These are phyloP conservation scores for Sebastes hubbsi DNA, from an alignment of 2,797 vertebrate genomes.

Conservation along the genomic window DNA sequence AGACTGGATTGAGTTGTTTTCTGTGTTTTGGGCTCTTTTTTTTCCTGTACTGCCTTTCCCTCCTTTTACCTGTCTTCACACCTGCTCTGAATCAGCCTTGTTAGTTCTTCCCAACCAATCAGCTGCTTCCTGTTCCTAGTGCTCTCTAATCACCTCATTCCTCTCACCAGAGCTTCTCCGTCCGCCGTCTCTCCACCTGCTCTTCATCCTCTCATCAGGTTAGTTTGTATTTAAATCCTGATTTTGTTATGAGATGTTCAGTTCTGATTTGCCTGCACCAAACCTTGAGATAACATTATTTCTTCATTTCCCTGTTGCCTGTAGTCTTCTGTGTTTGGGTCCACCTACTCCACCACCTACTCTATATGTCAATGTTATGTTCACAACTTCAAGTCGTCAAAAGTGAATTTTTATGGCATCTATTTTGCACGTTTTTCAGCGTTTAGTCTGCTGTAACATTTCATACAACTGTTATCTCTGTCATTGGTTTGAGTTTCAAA, in stretches of 20 bases:
- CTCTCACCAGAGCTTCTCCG: background rate
- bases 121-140: background rate
- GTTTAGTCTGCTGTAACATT: background rate
- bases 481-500: background rate
- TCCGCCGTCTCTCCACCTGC: background rate
- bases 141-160: background rate
- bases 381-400: background rate
- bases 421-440: background rate
- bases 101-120: background rate
- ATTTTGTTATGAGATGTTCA: no score
- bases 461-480: background rate
- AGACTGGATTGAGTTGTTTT: no score
- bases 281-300: no score
- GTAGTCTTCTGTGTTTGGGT: no score
- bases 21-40: background rate
- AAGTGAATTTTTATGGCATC: background rate
- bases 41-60: background rate
- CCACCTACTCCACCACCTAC: no score
- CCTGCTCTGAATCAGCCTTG: background rate
- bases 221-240: background rate
- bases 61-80: background rate
- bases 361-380: background rate
- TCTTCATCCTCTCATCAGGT: background rate
- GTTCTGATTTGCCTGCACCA: no score
- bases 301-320: no score